phyloP scores from a whole-genome alignment of 1,140 invertebrate genomes.

The Microvelia longipes region DNA sequence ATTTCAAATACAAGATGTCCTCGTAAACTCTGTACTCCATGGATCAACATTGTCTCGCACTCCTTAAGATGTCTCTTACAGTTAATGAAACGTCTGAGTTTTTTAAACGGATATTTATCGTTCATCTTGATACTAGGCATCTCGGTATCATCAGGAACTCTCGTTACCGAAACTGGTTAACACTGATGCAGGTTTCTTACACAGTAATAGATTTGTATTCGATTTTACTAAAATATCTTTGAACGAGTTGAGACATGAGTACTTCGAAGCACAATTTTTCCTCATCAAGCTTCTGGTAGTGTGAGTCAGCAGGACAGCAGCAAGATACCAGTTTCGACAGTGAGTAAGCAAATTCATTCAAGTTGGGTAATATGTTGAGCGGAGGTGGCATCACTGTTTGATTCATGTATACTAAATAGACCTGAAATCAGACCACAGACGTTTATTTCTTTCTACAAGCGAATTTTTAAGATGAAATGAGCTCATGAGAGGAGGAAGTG shows the following conservation, averaged over 20 bases:
- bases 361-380: constrained; percentile 39
- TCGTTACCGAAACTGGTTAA: too few species aligned
- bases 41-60: too few species aligned
- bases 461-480: background rate
- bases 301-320: background rate
- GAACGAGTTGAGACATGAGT: constrained; percentile 6
- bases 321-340: background rate
- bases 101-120: too few species aligned
- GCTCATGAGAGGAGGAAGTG: background rate
- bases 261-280: background rate
- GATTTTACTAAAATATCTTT: constrained; percentile 4
- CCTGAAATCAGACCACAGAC: constrained; percentile 23
- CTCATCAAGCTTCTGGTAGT: background rate
- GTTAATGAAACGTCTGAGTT: too few species aligned
- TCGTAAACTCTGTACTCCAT: too few species aligned
- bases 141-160: too few species aligned
- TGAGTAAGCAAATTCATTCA: too few species aligned
- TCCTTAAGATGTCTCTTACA: too few species aligned
- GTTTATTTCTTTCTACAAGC: background rate
- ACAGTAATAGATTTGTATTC: too few species aligned
- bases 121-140: too few species aligned
- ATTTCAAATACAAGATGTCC: too few species aligned
- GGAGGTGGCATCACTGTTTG: constrained; percentile 39
- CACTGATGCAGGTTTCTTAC: too few species aligned
- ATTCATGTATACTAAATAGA: constrained; percentile 39